Evolutionary conservation across 2,797 vertebrate species (phyloP).

Genomic region (Acanthurus lineatus): DNA sequence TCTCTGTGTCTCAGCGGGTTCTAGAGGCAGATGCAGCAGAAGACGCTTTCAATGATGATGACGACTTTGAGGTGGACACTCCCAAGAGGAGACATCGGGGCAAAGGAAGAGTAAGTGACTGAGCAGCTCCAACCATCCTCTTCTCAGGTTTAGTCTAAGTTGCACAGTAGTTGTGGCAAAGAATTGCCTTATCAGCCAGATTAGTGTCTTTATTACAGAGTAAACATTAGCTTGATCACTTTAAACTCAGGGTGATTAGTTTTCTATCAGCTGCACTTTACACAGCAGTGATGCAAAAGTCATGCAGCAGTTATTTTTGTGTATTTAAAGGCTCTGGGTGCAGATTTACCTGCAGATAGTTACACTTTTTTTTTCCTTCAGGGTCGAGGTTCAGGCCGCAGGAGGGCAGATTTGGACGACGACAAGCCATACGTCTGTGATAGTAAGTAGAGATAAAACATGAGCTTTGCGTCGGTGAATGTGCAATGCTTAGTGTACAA

Average conservation of each 20-base stretch:
- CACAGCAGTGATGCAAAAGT: not conserved
- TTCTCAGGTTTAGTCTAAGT: not conserved
- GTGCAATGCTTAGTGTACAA: not conserved
- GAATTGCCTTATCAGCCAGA: not conserved
- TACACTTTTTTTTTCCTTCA: slow-evolving; percentile 64
- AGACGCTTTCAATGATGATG: slow-evolving; percentile 95
- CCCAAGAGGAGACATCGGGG: slow-evolving; percentile 96
- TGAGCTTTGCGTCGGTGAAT: not conserved
- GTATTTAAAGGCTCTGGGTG: not conserved
- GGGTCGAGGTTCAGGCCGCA: slow-evolving; percentile 94
- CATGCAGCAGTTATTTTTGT: not conserved
- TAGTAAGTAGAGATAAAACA: slow-evolving; percentile 88
- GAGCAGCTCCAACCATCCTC: not conserved
- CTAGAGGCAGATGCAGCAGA: slow-evolving; percentile 97
- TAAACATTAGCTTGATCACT: not conserved
- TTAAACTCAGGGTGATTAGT: not conserved
- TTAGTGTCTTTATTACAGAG: slow-evolving; percentile 1
- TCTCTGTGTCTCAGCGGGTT: slow-evolving; percentile 88
- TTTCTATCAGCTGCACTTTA: not conserved
- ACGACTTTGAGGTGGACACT: slow-evolving; percentile 96
- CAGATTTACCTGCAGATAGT: not conserved
- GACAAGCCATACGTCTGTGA: slow-evolving; percentile 99
- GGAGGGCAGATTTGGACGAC: slow-evolving; percentile 92
- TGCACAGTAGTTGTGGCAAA: not conserved
- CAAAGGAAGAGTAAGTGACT: slow-evolving; percentile 92